Base-by-base conservation (phyloP, 2,113 vertebrate species). In the Sula dactylatra region DNA sequence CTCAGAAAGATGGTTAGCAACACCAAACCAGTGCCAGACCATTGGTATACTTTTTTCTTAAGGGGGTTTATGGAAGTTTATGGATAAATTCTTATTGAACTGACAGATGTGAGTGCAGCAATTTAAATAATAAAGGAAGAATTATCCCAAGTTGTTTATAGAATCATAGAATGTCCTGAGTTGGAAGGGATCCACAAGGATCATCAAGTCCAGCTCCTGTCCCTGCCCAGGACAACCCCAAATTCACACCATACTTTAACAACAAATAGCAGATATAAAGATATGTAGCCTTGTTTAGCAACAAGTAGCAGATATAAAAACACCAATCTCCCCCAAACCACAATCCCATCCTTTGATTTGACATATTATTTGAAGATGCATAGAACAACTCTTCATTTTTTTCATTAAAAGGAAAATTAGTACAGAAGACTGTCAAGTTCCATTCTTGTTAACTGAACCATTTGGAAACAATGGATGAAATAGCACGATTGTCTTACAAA, bases 241-340 rank as follows among this genome's bases (percentile, higher is more conserved):
- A n/a, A n/a, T n/a, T n/a, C n/a, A n/a, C n/a, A n/a, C n/a, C n/a
- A n/a, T n/a, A n/a, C n/a, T n/a, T n/a, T n/a, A n/a, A n/a, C n/a
- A n/a, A n/a, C n/a, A n/a, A n/a, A n/a, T n/a, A n/a, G n/a, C n/a
- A n/a, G n/a, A n/a, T n/a, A n/a, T n/a, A n/a, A n/a, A n/a, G n/a
- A n/a, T n/a, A n/a, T n/a, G n/a, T n/a, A n/a, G n/a, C n/a, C n/a
- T n/a, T n/a, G n/a, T 90, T 92, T 64, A 76, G 44, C 25, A 72
- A 64, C 13, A 73, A 32, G 29, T 91, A 59, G 72, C 7, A 17
- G 7, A 31, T 55, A 34, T 4, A 42, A 26, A 70, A 82, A 58
- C 74, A 11, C 1, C 18, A 25, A 2, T 18, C 3, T 4, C 13
- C 10, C 1, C 36, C 32, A 6, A 52, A 74, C 20, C 38, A 47